phyloP scores from a whole-genome alignment of 2,797 vertebrate species.

The Lagodon rhomboides region DNA sequence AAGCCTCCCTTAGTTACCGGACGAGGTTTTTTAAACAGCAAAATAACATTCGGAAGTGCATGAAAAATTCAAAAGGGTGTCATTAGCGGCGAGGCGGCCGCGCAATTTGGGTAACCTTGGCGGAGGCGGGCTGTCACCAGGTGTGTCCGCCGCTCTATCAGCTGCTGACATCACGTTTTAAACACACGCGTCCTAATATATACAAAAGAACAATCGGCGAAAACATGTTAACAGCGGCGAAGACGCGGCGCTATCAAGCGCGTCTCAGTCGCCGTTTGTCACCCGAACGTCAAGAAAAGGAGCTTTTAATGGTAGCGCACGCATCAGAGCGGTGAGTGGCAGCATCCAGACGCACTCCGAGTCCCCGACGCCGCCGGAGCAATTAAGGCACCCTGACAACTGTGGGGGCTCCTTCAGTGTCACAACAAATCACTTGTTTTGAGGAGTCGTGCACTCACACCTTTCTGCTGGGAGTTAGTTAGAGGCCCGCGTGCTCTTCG shows the following conservation, averaged over 20 bases:
- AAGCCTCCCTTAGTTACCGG: slow-evolving; percentile 56
- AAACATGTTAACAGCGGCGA: slow-evolving; percentile 92
- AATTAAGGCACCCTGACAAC: slow-evolving; percentile 86
- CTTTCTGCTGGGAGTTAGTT: slow-evolving; percentile 79
- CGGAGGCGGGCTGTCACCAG: slow-evolving; percentile 93
- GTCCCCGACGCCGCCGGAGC: slow-evolving; percentile 84
- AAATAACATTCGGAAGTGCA: slow-evolving; percentile 94
- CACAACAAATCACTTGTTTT: slow-evolving; percentile 85
- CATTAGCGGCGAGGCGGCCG: slow-evolving; percentile 91
- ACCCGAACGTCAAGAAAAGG: slow-evolving; percentile 92
- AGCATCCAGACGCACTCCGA: slow-evolving; percentile 89
- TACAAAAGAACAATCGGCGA: slow-evolving; percentile 70
- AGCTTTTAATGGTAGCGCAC: slow-evolving; percentile 92
- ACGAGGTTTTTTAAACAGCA: slow-evolving; percentile 79
- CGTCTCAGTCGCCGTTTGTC: slow-evolving; percentile 93
- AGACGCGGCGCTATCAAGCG: slow-evolving; percentile 91
- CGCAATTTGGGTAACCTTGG: slow-evolving; percentile 98
- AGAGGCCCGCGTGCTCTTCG: slow-evolving; percentile 56
- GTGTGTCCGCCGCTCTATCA: slow-evolving; percentile 92
- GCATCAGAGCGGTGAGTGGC: slow-evolving; percentile 89
- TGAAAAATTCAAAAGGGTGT: slow-evolving; percentile 93
- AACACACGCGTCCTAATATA: slow-evolving; percentile 33
- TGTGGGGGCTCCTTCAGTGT: slow-evolving; percentile 79
- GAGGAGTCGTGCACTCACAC: slow-evolving; percentile 77
- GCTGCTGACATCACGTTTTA: slow-evolving; percentile 90